Evolutionary conservation across 2,797 vertebrate species (phyloP), one percentile per base, ranked within the genome.

Genomic region (Pseudochromis fuscus): DNA sequence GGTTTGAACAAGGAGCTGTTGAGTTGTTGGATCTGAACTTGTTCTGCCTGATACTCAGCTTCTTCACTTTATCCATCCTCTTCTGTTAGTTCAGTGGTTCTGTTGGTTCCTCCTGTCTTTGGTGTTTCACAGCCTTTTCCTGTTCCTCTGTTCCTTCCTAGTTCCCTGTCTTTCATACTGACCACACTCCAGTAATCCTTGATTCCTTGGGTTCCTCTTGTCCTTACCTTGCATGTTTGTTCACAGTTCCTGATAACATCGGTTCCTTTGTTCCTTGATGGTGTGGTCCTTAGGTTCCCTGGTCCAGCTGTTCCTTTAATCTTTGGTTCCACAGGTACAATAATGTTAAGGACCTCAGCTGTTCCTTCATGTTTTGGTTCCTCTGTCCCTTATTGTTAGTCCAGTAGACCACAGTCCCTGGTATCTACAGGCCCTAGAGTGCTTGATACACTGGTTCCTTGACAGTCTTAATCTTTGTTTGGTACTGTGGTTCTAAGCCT

Each of bases 101-200:
- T 1, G 46, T 13, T 35, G 33, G 25, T 73, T 73, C 19, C 59
- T 50, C 51, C n/a, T 15, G 57, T 35, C 18, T n/a, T 35, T 52
- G 4, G 4, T 59, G 2, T 35, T 23, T 51, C 48, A 25, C 1
- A 25, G 33, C 30, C 35, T 55, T n/a, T 19, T 44, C 21, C 18
- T 19, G 42, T 48, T 28, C 5, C 9, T 71, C 4, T 57, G 8
- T 60, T 48, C 4, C 23, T 73, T 8, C 18, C 44, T 37, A 27
- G 4, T 7, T 66, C 6, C 23, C 2, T 19, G 55, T 7, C 7
- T 35, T 5, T 19, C 12, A 11, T 24, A 38, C n/a, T n/a, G n/a
- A n/a, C n/a, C n/a, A n/a, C n/a, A n/a, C n/a, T n/a, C n/a, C n/a
- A n/a, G n/a, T n/a, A 18, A 7, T 61, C n/a, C 23, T 51, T 64